These are phyloP conservation scores for Neoascia interrupta DNA, from an alignment of 2,888 invertebrate species.

Conservation along the genomic window DNA sequence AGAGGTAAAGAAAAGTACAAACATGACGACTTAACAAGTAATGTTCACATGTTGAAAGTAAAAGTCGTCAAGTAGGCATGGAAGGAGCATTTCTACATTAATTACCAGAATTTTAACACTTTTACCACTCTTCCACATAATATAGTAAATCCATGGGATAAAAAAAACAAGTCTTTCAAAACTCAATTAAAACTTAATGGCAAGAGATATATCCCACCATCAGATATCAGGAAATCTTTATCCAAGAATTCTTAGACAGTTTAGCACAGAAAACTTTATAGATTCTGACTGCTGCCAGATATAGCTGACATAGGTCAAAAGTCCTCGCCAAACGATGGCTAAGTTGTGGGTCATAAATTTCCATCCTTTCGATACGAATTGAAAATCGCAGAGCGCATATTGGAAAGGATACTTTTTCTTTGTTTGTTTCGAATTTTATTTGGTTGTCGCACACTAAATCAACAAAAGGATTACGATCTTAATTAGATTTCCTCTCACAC, in stretches of 20 bases:
- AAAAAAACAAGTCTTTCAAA: constrained; percentile 41
- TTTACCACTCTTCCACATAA: too few relatives aligned
- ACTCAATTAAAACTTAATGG: constrained; percentile 52
- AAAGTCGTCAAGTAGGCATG: too few relatives aligned
- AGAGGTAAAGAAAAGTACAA: too few relatives aligned
- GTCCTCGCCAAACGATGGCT: not conserved
- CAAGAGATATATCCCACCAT: constrained; percentile 12
- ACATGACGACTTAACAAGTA: too few relatives aligned
- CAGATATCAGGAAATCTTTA: constrained; percentile 13
- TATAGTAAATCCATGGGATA: too few relatives aligned
- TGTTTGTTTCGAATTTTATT: constrained; percentile 10
- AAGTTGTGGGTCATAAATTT: constrained; percentile 14
- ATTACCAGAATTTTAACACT: too few relatives aligned
- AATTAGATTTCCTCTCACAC: constrained; percentile 50
- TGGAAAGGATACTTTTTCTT: constrained; percentile 25
- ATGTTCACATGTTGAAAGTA: too few relatives aligned
- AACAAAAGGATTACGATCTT: constrained; percentile 65
- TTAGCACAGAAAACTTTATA: not conserved
- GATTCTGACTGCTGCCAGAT: not conserved
- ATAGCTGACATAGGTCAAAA: constrained; percentile 6
- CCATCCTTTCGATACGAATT: constrained; percentile 34
- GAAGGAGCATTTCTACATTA: too few relatives aligned
- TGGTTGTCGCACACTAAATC: constrained; percentile 42
- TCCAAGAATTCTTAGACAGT: not conserved
- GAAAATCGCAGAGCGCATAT: constrained; percentile 19